phyloP scores from a whole-genome alignment of 2,797 vertebrate species.

The Rhyacichthys aspro region DNA sequence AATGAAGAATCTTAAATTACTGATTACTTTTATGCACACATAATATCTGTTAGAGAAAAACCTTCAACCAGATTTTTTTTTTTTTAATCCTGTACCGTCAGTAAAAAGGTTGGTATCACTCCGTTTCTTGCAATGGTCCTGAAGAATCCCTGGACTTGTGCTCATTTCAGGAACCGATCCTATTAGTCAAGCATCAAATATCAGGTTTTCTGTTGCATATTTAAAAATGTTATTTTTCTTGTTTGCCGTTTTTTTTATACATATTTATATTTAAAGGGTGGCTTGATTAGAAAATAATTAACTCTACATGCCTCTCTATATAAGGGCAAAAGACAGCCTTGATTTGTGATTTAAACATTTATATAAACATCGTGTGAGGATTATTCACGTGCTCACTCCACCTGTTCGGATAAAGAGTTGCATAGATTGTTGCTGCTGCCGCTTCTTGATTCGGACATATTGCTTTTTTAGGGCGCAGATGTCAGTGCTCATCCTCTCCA shows the following conservation, averaged over 20 bases:
- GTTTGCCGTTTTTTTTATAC: background rate
- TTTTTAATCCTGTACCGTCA: constrained; percentile 47
- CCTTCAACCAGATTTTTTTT: constrained; percentile 16
- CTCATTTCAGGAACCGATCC: constrained; percentile 82
- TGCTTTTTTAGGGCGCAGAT: constrained; percentile 94
- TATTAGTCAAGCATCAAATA: constrained; percentile 64
- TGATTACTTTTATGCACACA: background rate
- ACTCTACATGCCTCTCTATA: no score
- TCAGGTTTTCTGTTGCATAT: background rate
- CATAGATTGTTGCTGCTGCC: constrained; percentile 94
- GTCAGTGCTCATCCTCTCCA: constrained; percentile 98
- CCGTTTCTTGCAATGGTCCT: constrained; percentile 76
- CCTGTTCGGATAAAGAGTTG: constrained; percentile 94
- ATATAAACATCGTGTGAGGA: background rate
- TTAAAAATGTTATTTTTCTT: background rate
- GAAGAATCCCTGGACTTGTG: constrained; percentile 78
- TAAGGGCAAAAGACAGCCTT: no score
- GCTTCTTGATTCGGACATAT: constrained; percentile 91
- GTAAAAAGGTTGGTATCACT: constrained; percentile 68
- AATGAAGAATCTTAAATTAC: background rate
- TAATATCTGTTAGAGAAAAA: background rate
- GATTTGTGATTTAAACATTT: no score
- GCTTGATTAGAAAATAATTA: no score
- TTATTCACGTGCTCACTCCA: constrained; percentile 50
- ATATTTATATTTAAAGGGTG: background rate